A percentile compares a stretch with the other conserved stretches of the same genome.
phyloP scores from a whole-genome alignment of 2,888 invertebrate species.

The Muschampia staudingeri region DNA sequence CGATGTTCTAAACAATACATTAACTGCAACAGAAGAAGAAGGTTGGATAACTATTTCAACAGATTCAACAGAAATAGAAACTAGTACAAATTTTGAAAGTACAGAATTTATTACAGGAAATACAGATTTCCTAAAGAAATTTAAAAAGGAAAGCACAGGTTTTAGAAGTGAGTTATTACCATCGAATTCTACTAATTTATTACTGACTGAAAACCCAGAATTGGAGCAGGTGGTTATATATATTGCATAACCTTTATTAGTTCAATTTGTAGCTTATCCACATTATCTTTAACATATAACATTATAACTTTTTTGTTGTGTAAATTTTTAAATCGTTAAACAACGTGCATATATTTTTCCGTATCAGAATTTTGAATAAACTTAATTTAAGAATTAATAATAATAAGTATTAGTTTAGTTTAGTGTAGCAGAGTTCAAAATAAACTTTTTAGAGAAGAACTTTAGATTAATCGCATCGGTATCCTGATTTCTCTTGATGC shows the following conservation, averaged over 20 bases:
- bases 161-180: not conserved
- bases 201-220: not conserved
- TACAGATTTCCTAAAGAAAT: constrained; percentile 31
- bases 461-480: too few species aligned
- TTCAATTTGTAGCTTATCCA: not conserved
- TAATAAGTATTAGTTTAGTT: too few species aligned
- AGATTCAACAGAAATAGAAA: constrained; percentile 4
- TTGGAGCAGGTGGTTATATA: constrained; percentile 45
- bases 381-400: not conserved
- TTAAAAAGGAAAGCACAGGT: constrained; percentile 28
- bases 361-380: not conserved
- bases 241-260: constrained; percentile 24
- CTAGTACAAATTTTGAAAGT: constrained; percentile 16
- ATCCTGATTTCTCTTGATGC: too few species aligned
- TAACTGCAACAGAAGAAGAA: constrained; percentile 3
- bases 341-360: not conserved
- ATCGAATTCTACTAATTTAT: constrained; percentile 4
- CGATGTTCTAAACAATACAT: too few species aligned
- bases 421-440: too few species aligned
- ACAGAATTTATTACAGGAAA: constrained; percentile 24
- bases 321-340: not conserved
- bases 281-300: not conserved
- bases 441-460: too few species aligned
- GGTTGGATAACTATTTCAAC: constrained; percentile 16
- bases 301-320: not conserved